Base-by-base conservation (phyloP, 2,888 invertebrate species). In the Sinohyriopsis cumingii region DNA sequence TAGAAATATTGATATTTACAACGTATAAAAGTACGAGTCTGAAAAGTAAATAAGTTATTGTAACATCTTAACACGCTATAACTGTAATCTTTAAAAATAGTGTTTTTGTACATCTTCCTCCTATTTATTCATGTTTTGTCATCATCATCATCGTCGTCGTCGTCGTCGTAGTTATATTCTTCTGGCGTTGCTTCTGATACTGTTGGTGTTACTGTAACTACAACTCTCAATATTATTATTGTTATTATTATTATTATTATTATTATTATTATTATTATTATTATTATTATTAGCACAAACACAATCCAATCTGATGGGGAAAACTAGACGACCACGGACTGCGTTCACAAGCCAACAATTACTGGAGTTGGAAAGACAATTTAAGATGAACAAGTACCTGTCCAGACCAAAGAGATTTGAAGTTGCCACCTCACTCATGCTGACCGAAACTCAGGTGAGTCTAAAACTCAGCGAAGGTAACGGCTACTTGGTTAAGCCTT, bases 331-430 rank as follows among this genome's bases (percentile, higher is more conserved):
- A 79, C 99, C 99, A 0, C 93, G 99, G 71, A 99, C 99, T 0
- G 99, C 99, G 2, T 99, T 99, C 92, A 99, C 99, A 5, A 96
- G 95, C 22, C 99, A 99, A 89, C 99, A 99, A 88, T 93, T 99
- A 25, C 92, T 99, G 82, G 99, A 99, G 91, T 91, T 99, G 87
- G 99, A 99, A 91, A 96, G 98, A 90, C 99, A 99, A 92, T 99
- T 99, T 92, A 94, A 97, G 75, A 96, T 98, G 92, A 99, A 98
- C 93, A 99, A 99, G 91, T 99, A 99, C 92, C 93, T 99, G 61
- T 99, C 98, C 55, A 92, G 99, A 82, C 99, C 99, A 25, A 98
- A 99, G 91, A 92, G 99, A 86, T 99, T 98, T 90, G 99, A 99
- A 90, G 98, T 99, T 65, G 99, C 99, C 61, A 99, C 98, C 71